A percentile compares a stretch with the other conserved stretches of the same genome.
Evolutionary conservation across 2,797 vertebrate genomes (phyloP).

Genomic region (Pogonophryne albipinna): DNA sequence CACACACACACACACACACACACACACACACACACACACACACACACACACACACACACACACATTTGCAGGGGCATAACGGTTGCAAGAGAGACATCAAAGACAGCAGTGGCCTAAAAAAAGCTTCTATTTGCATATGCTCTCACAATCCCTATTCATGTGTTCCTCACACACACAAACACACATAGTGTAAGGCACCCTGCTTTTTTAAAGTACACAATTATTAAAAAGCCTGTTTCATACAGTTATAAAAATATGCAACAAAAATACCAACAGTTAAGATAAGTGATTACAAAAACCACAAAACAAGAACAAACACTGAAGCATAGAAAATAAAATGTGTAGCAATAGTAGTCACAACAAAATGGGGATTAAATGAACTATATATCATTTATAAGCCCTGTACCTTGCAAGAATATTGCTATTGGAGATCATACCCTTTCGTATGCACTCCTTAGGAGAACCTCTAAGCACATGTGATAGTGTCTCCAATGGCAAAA

Average conservation of each 20-base stretch:
- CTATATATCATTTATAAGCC: not conserved
- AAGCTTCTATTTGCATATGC: slow-evolving; percentile 53
- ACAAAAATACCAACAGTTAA: no score
- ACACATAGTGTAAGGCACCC: not conserved
- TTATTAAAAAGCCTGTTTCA: not conserved
- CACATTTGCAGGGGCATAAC: slow-evolving; percentile 35
- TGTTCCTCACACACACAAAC: slow-evolving; percentile 5
- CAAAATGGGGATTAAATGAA: no score
- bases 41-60: slow-evolving; percentile 1
- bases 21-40: slow-evolving; percentile 1
- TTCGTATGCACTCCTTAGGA: not conserved
- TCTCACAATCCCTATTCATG: slow-evolving; percentile 19
- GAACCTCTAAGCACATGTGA: not conserved
- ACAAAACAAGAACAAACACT: not conserved
- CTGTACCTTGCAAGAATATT: not conserved
- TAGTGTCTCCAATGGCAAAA: no score
- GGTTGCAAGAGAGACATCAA: slow-evolving; percentile 59
- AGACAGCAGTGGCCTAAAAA: slow-evolving; percentile 49
- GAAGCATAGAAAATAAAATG: not conserved
- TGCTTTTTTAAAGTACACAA: not conserved
- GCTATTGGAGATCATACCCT: not conserved
- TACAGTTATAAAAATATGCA: not conserved
- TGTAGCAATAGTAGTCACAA: not conserved
- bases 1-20: slow-evolving; percentile 12
- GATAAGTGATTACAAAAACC: not conserved